Percentiles rank a stretch among this genome's conserved stretches.
phyloP scores from a whole-genome alignment of 2,797 vertebrate species.

The Gila robusta region DNA sequence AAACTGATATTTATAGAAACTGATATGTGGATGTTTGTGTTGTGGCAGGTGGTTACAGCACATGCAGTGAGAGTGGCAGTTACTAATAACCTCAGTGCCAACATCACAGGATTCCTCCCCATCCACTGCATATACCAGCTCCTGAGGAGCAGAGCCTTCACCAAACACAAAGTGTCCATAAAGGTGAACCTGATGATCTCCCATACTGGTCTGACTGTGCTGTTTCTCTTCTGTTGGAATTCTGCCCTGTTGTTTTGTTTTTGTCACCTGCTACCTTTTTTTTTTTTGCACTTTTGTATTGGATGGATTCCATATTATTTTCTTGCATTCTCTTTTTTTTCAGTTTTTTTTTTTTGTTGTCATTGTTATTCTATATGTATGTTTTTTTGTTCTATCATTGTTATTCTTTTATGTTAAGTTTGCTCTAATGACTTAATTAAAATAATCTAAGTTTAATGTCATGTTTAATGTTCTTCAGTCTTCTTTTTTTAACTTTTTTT shows the following conservation, averaged over 20 bases:
- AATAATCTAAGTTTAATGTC: not conserved
- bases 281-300: not conserved
- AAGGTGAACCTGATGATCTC: slow-evolving; percentile 81
- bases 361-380: too few relatives aligned
- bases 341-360: not conserved
- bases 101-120: slow-evolving; percentile 96
- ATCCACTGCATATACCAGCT: slow-evolving; percentile 99
- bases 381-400: not conserved
- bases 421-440: not conserved
- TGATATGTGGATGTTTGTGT: slow-evolving; percentile 4
- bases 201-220: not conserved
- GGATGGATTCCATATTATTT: not conserved
- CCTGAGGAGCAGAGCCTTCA: slow-evolving; percentile 94
- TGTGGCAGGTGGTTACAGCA: slow-evolving; percentile 93
- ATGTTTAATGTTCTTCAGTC: not conserved
- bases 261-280: not conserved
- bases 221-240: not conserved
- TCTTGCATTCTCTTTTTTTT: not conserved
- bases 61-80: slow-evolving; percentile 97
- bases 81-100: slow-evolving; percentile 94
- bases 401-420: not conserved
- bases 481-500: not conserved
- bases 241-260: not conserved
- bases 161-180: slow-evolving; percentile 99
- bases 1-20: not conserved